These are phyloP conservation scores for Brachionus calyciflorus DNA, from an alignment of 1,140 invertebrate genomes.

Conservation along the genomic window DNA sequence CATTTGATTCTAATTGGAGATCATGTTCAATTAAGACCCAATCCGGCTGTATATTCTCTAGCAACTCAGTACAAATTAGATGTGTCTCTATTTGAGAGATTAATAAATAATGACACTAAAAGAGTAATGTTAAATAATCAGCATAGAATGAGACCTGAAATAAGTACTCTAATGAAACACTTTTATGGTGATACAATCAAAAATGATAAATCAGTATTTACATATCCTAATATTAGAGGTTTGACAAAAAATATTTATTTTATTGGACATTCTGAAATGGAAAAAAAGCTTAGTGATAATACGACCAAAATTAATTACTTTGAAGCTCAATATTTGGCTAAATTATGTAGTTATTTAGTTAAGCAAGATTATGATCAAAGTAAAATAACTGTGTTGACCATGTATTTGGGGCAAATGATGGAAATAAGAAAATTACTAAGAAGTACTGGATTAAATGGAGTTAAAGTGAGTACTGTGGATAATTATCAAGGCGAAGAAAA, in stretches of 20 bases:
- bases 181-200: slow-evolving; percentile 49
- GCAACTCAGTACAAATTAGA: slow-evolving; percentile 67
- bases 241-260: slow-evolving; percentile 57
- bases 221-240: slow-evolving; percentile 54
- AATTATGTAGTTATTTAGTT: slow-evolving; percentile 55
- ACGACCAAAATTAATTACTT: slow-evolving; percentile 55
- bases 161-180: slow-evolving; percentile 50
- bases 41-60: slow-evolving; percentile 65
- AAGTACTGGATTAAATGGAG: neutral
- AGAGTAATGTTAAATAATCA: slow-evolving; percentile 53
- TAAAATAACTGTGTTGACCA: slow-evolving; percentile 59
- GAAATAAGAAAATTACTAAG: neutral
- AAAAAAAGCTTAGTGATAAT: slow-evolving; percentile 52
- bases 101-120: slow-evolving; percentile 66
- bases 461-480: slow-evolving; percentile 46
- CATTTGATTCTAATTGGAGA: slow-evolving; percentile 50
- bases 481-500: slow-evolving; percentile 78
- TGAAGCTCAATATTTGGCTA: slow-evolving; percentile 55
- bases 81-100: slow-evolving; percentile 72
- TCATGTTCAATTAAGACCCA: slow-evolving; percentile 72
- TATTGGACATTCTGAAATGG: slow-evolving; percentile 55
- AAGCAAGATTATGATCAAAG: slow-evolving; percentile 55
- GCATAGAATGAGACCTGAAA: slow-evolving; percentile 58
- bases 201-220: slow-evolving; percentile 53
- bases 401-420: slow-evolving; percentile 58